Evolutionary conservation across 2,888 invertebrate species (phyloP).

Genomic region (Eupithecia centaureata): DNA sequence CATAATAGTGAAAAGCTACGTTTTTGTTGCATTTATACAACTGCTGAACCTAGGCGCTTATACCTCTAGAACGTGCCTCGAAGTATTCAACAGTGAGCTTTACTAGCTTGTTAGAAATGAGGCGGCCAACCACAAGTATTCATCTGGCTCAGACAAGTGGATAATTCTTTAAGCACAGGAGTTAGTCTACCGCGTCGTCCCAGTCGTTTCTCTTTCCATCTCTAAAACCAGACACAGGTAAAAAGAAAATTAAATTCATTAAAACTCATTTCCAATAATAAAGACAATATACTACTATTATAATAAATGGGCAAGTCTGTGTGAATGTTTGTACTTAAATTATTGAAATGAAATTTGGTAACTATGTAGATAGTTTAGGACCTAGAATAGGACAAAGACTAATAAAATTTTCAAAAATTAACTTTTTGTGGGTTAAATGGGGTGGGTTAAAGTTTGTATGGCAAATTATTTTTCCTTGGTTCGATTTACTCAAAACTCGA

Average conservation of each 20-base stretch:
- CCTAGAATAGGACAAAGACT: too few species aligned
- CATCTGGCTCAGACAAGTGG: not conserved
- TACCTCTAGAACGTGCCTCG: not conserved
- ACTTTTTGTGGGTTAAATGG: too few species aligned
- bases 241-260: not conserved
- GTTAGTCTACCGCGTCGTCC: not conserved
- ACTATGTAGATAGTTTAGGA: too few species aligned
- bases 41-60: not conserved
- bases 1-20: not conserved
- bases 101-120: not conserved
- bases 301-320: too few species aligned
- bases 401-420: too few species aligned
- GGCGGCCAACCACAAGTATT: not conserved
- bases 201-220: not conserved
- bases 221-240: not conserved
- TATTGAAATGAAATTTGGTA: too few species aligned
- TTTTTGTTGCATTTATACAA: not conserved
- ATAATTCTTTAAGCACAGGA: not conserved
- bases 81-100: not conserved
- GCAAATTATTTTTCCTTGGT: too few species aligned
- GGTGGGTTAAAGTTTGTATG: too few species aligned
- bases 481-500: too few species aligned
- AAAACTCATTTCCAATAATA: not conserved
- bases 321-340: too few species aligned
- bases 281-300: not conserved